Base-by-base conservation (phyloP, 2,888 invertebrate species). In the Torymus aiolomorphi region DNA sequence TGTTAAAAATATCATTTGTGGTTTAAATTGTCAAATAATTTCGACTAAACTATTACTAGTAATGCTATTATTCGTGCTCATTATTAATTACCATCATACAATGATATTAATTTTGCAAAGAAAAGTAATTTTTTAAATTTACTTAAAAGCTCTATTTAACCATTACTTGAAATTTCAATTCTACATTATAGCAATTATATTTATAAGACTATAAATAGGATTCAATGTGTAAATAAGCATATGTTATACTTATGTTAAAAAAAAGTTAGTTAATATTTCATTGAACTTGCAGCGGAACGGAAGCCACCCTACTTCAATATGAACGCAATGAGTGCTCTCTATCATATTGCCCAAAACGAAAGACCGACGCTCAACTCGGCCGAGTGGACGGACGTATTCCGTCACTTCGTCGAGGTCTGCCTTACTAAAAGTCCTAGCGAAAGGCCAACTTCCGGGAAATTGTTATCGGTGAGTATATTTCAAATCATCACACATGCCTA, bases 241-340 rank as follows among this genome's bases (percentile, higher is more conserved):
- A 31, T 31, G 31, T 42, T 42, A 42, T 42, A 42, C 1, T 42
- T 1, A 8, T 42, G 5, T 8, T 42, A 42, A 42, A 8, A 42
- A 42, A 42, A 42, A 8, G 8, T 42, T 70, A 49, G 51, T 49
- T 49, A 59, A 63, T 13, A 59, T 56, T 51, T 2, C 59, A 24
- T 24, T 80, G 77, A 66, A 74, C 20, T 88, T 91, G 74, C 88
- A 94, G 99, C 99, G 82, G 99, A 99, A 91, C 93, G 98, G 81
- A 99, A 99, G 91, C 99, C 99, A 77, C 99, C 99, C 13, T 97
- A 99, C 91, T 99, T 99, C 92, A 99, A 99, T 91, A 98, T 99
- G 98, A 99, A 99, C 91, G 98, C 99, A 82, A 99, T 99, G 99
- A 98, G 98, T 87, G 99, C 99, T 85, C 94, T 99, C 86, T 99